A percentile compares a stretch with the other conserved stretches of the same genome.
phyloP scores from a whole-genome alignment of 2,888 invertebrate species.

The Mythimna ferrago region DNA sequence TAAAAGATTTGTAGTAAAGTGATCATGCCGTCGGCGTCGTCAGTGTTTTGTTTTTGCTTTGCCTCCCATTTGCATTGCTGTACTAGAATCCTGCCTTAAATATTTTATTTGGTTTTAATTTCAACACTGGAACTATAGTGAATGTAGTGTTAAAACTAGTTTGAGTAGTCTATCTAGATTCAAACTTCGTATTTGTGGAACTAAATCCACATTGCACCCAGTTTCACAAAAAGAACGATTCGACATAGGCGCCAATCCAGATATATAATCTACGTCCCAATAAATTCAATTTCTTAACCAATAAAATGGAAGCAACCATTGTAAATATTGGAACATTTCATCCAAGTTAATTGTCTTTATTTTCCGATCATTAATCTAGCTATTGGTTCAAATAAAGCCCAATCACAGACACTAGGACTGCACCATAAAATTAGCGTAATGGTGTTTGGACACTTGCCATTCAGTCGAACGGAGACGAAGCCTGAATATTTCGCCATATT shows the following conservation, averaged over 20 bases:
- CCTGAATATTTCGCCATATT: constrained; percentile 29
- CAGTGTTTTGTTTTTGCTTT: not conserved
- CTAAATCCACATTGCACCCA: not conserved
- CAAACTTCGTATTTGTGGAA: not conserved
- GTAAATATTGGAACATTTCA: constrained; percentile 7
- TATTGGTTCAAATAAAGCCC: constrained; percentile 39
- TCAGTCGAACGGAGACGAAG: constrained; percentile 10
- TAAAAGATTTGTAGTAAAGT: constrained; percentile 6
- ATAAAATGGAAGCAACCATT: constrained; percentile 19
- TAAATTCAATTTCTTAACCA: not conserved
- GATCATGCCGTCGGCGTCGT: not conserved
- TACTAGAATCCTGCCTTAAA: not conserved
- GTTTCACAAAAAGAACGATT: not conserved
- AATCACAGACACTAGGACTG: constrained; percentile 39
- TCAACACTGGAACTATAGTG: not conserved
- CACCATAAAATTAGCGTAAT: constrained; percentile 59
- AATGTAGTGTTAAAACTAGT: not conserved
- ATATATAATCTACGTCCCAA: not conserved
- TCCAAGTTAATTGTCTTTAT: constrained; percentile 17
- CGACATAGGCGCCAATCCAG: not conserved
- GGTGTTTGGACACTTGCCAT: constrained; percentile 56
- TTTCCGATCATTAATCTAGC: constrained; percentile 38
- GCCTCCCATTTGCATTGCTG: not conserved
- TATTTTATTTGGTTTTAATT: constrained; percentile 7
- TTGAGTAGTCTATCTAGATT: not conserved